A percentile compares a stretch with the other conserved stretches of the same genome.
These are phyloP conservation scores for Synergus laeviventris DNA, from an alignment of 2,888 invertebrate species.

Conservation along the genomic window DNA sequence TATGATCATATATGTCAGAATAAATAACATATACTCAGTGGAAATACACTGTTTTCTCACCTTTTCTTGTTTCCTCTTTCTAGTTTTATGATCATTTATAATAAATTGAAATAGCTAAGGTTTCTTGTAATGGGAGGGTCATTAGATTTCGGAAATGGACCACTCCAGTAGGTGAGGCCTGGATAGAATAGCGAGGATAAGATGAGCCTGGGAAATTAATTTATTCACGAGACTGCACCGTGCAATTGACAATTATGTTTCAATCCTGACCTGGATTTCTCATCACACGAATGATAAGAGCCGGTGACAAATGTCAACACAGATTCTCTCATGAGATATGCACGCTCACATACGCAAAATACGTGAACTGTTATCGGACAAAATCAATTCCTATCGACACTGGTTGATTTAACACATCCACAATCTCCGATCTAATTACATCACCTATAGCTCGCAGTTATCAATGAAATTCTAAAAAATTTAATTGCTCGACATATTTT, in stretches of 20 bases:
- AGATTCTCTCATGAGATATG: slow-evolving; percentile 9
- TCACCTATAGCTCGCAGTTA: neutral
- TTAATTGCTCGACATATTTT: too few relatives aligned
- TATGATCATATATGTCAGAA: too few relatives aligned
- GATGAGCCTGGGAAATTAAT: slow-evolving; percentile 22
- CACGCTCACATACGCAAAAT: neutral
- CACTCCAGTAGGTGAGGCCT: slow-evolving; percentile 5
- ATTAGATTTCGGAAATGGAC: slow-evolving; percentile 34
- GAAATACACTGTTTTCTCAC: too few relatives aligned
- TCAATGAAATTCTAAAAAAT: neutral
- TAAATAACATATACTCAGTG: too few relatives aligned
- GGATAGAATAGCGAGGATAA: slow-evolving; percentile 7
- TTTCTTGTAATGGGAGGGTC: slow-evolving; percentile 7
- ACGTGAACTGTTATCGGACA: neutral
- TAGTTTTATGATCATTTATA: too few relatives aligned
- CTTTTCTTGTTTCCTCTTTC: too few relatives aligned
- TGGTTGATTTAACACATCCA: neutral
- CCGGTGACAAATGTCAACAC: slow-evolving; percentile 28
- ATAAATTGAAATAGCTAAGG: slow-evolving; percentile 19
- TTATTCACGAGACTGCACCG: slow-evolving; percentile 15
- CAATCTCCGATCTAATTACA: neutral
- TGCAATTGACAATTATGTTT: slow-evolving; percentile 38
- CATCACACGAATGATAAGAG: slow-evolving; percentile 25
- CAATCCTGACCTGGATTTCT: slow-evolving; percentile 27
- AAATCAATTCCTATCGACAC: slow-evolving; percentile 23